A percentile compares a stretch with the other conserved stretches of the same genome.
Conservation (phyloP, 1,140 invertebrate genomes). For the Drosophila kanapiae region DNA sequence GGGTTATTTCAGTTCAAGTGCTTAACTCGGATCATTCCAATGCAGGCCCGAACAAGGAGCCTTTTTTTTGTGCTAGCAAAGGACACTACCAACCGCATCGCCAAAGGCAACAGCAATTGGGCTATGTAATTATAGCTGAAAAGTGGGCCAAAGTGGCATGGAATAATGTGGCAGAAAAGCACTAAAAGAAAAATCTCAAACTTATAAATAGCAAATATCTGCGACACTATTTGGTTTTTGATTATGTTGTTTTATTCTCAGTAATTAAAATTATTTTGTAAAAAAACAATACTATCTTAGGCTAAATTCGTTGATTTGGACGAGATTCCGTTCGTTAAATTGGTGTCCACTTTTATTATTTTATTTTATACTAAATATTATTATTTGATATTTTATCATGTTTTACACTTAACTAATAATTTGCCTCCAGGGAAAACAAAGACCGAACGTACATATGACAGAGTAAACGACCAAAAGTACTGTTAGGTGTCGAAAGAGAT, state of each 20-base stretch:
- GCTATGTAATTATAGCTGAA: slow-evolving; percentile 54
- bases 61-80: slow-evolving; percentile 44
- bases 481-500: slow-evolving; percentile 44
- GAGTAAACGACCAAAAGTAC: slow-evolving; percentile 12
- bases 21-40: slow-evolving; percentile 46
- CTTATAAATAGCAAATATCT: not conserved
- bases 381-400: too few species aligned
- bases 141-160: not conserved
- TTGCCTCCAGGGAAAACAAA: slow-evolving; percentile 1
- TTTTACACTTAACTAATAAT: too few species aligned
- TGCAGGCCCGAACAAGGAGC: slow-evolving; percentile 41
- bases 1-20: slow-evolving; percentile 56
- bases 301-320: too few species aligned
- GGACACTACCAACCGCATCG: slow-evolving; percentile 35
- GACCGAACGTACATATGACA: slow-evolving; percentile 6
- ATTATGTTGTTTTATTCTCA: not conserved
- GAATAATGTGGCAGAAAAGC: slow-evolving; percentile 4
- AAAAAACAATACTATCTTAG: not conserved
- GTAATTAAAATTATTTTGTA: too few species aligned
- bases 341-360: too few species aligned
- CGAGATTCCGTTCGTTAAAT: too few species aligned
- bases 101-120: slow-evolving; percentile 53
- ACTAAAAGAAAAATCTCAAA: not conserved
- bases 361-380: too few species aligned
- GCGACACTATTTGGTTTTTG: not conserved